Conservation (phyloP, 92 coral and sea anemone genomes). For the Phenganax stokvisi region DNA sequence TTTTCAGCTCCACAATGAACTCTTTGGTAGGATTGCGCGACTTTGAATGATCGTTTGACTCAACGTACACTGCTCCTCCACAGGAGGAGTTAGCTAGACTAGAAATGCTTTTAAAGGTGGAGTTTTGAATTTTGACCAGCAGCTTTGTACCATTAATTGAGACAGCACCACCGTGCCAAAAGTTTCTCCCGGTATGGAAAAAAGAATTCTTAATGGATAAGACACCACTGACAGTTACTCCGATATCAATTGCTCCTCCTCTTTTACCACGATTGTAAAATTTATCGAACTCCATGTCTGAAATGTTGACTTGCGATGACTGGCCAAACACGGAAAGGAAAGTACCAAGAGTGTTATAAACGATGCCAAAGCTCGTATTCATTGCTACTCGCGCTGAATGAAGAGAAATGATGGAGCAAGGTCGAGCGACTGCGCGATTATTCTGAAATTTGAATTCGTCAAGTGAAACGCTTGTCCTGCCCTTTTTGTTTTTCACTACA, state of each 20-base stretch:
- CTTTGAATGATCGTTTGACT: too few species aligned
- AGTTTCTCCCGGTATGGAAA: neutral
- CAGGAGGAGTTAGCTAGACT: neutral
- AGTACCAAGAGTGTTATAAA: conserved; percentile 10
- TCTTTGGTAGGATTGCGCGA: too few species aligned
- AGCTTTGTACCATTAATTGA: conserved; percentile 7
- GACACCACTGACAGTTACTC: conserved; percentile 5
- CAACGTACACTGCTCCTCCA: conserved; percentile 2
- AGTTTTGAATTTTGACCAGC: conserved; percentile 1
- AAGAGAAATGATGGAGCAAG: neutral
- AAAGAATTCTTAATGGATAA: conserved; percentile 7
- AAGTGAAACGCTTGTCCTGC: conserved; percentile 15
- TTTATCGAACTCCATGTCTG: neutral
- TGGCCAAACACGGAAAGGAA: conserved; percentile 4
- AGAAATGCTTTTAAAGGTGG: conserved; percentile 11
- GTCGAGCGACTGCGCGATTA: neutral
- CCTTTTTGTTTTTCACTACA: conserved; percentile 7
- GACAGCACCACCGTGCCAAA: conserved; percentile 32
- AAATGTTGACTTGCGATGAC: conserved; percentile 5
- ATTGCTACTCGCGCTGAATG: neutral
- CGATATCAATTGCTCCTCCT: conserved; percentile 23
- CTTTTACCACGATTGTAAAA: neutral
- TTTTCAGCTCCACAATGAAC: neutral
- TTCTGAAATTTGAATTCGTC: neutral
- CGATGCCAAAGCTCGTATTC: neutral